A percentile compares a stretch with the other conserved stretches of the same genome.
phyloP scores from a whole-genome alignment of 2,888 invertebrate genomes.

The Biston stratarius region DNA sequence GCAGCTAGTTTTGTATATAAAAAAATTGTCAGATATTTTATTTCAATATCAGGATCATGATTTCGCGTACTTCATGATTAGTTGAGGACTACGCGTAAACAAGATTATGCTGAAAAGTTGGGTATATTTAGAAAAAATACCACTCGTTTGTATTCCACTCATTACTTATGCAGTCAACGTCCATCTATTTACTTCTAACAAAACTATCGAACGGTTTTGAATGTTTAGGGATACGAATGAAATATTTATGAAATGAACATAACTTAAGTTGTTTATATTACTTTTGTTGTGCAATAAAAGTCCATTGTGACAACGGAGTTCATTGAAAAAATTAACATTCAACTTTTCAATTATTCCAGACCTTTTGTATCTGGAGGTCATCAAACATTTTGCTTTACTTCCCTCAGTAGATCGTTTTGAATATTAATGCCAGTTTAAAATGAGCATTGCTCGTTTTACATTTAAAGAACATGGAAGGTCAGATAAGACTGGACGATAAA shows the following conservation, averaged over 20 bases:
- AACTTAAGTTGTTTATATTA: not conserved
- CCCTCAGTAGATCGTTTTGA: slow-evolving; percentile 52
- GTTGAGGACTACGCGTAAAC: too few relatives aligned
- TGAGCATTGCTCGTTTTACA: slow-evolving; percentile 50
- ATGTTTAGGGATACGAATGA: not conserved
- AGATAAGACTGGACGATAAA: slow-evolving; percentile 53
- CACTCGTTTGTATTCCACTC: not conserved
- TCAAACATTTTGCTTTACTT: slow-evolving; percentile 64
- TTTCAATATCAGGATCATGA: too few relatives aligned
- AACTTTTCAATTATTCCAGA: slow-evolving; percentile 59
- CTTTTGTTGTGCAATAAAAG: slow-evolving; percentile 23
- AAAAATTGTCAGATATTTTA: too few relatives aligned
- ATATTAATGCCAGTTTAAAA: slow-evolving; percentile 55
- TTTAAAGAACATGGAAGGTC: slow-evolving; percentile 56
- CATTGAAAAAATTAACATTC: slow-evolving; percentile 42
- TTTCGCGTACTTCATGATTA: too few relatives aligned
- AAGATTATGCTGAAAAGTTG: not conserved
- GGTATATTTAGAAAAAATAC: not conserved
- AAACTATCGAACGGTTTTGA: not conserved
- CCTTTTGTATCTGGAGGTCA: slow-evolving; percentile 72
- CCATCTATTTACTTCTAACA: not conserved
- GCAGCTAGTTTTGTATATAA: too few relatives aligned
- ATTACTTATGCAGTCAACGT: not conserved
- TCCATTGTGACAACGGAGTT: slow-evolving; percentile 14
- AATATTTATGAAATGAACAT: slow-evolving; percentile 12